These are phyloP conservation scores for Epinotia bilunana DNA, from an alignment of 2,888 invertebrate genomes.

Conservation along the genomic window DNA sequence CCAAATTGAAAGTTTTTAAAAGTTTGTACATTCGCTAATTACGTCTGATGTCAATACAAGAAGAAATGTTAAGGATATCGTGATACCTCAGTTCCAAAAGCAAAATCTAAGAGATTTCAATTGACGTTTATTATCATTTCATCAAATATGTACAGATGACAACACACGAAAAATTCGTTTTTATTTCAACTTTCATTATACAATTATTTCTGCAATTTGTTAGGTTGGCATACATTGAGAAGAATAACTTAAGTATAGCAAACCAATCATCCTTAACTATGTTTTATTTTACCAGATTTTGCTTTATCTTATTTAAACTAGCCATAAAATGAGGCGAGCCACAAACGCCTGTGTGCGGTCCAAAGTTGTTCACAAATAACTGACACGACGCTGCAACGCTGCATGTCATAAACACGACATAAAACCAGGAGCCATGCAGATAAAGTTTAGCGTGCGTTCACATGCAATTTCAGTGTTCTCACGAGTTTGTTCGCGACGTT, in stretches of 20 bases:
- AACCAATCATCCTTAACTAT: background rate
- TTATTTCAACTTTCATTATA: too few relatives aligned
- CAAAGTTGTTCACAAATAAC: constrained; percentile 30
- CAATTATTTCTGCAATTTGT: too few relatives aligned
- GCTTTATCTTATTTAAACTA: constrained; percentile 19
- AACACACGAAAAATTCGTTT: too few relatives aligned
- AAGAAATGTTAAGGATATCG: background rate
- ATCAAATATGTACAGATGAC: too few relatives aligned
- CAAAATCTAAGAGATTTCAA: background rate
- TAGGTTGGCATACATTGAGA: too few relatives aligned
- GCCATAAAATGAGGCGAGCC: constrained; percentile 12
- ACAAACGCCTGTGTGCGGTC: constrained; percentile 18
- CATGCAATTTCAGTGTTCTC: constrained; percentile 12
- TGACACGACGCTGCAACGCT: constrained; percentile 23
- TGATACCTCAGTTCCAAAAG: background rate
- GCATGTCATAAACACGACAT: constrained; percentile 33
- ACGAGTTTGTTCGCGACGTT: constrained; percentile 1
- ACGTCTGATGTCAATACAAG: too few relatives aligned
- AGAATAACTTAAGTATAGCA: background rate
- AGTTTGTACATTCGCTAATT: too few relatives aligned
- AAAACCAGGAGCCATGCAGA: constrained; percentile 18
- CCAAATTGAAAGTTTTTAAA: too few relatives aligned
- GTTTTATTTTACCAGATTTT: constrained; percentile 6
- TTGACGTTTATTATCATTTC: too few relatives aligned
- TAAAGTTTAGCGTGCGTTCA: constrained; percentile 24